phyloP scores from a whole-genome alignment of 2,113 vertebrate species.

The Columbina picui region DNA sequence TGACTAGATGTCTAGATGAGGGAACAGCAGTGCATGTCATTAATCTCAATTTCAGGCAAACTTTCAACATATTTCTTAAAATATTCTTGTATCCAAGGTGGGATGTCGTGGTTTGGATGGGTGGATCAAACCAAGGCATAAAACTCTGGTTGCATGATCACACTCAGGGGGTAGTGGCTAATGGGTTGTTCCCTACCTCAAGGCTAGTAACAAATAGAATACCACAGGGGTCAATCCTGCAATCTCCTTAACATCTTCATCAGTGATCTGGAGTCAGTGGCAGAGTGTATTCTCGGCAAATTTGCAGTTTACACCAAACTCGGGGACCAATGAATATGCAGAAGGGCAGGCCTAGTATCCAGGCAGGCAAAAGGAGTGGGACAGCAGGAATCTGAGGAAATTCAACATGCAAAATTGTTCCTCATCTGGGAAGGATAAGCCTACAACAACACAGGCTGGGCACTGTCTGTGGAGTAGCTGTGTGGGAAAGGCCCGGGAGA shows the following conservation, averaged over 20 bases:
- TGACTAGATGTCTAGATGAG: not conserved
- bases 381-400: not conserved
- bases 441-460: not conserved
- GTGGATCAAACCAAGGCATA: not conserved
- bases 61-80: not conserved
- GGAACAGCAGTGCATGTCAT: not conserved
- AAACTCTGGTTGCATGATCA: not conserved
- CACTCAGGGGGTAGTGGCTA: not conserved
- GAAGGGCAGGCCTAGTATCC: not conserved
- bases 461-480: not conserved
- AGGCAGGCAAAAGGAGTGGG: not conserved
- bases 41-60: not conserved
- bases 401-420: not conserved
- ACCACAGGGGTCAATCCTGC: not conserved
- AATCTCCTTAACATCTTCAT: not conserved
- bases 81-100: not conserved
- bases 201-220: not conserved
- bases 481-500: not conserved
- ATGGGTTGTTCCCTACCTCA: not conserved
- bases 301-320: not conserved
- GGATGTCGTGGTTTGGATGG: not conserved
- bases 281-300: not conserved
- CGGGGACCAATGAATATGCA: not conserved
- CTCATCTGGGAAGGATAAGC: not conserved
- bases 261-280: not conserved